Base-by-base conservation (phyloP, 2,888 invertebrate species). In the Athalia cordata region DNA sequence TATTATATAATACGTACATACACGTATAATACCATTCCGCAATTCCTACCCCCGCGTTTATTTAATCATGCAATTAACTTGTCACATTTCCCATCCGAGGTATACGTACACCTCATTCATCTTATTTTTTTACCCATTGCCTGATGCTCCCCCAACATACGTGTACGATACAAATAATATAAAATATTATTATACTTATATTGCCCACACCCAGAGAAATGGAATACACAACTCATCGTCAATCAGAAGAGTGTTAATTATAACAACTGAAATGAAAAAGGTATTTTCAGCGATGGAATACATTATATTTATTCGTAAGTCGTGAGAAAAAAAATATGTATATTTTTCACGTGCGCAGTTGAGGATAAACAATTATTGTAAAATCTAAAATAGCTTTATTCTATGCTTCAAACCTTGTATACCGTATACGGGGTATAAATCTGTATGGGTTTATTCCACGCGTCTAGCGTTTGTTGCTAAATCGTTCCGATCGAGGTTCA, bases 61-160 rank as follows among this genome's bases (percentile, higher is more conserved):
- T 72, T 72, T 72, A 59, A 59, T 72, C 57, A 59, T 61, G 59
- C 72, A 59, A 59, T 72, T 72, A 72, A 72, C 72, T 72, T 59
- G 45, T 72, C 59, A 59, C 59, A 49, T 50, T 72, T 72, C 47
- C 7, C 72, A 15, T 15, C 4, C 52, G 52, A 43, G 55, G 9
- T 68, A 68, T 15, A 47, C 43, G 8, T 55, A 6, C 50, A 11
- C 1, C 9, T 43, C 11, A 64, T 43, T 11, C 45, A 49, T 15
- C 13, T 29, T 43, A 15, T 43, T 43, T 64, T 7, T 64, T 43
- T 15, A 15, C 13, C 29, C 15, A 7, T 13, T 49, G 4, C 50
- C 29, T 29, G 29, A 29, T 29, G 29, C 2, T 29, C 29, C 2
- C 29, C 29, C n/a, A n/a, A 9, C 64, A 6, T n/a, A 45, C 64